Base-by-base conservation (phyloP, 2,888 invertebrate genomes). In the Tholera decimalis region DNA sequence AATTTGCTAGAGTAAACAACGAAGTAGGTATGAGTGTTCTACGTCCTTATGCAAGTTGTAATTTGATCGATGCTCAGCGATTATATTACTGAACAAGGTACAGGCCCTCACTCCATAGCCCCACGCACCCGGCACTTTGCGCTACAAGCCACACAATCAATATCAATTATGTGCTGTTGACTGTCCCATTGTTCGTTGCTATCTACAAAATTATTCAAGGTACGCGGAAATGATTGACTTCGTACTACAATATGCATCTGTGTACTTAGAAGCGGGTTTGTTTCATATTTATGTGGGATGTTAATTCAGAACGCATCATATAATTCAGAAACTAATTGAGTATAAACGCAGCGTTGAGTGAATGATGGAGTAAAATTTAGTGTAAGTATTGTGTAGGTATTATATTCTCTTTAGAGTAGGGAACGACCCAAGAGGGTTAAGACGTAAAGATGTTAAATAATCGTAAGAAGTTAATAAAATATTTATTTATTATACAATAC, bases 31-130 rank as follows among this genome's bases (percentile, higher is more conserved):
- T n/a, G n/a, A n/a, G n/a, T 24, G 43, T 35, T 24, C 28, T 55
- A 53, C 62, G 70, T 60, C 61, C 63, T 72, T 82, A 72, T 58
- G 70, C 80, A 70, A 72, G 37, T 39, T 50, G 86, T 82, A 76
- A 86, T 83, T 82, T 56, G 75, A 85, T 83, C 83, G 71, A 76
- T 79, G 71, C 68, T 71, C 59, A 76, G 59, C 51, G 73, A 79
- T 84, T 73, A 75, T 73, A 63, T 83, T 83, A 79, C 79, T 46
- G 11, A 71, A 69, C 69, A 28, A 57, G 54, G 49, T 63, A 70
- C 73, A n/a, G n/a, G 24, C 18, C n/a, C 18, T n/a, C 37, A 59
- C 15, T 35, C 35, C 35, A 5, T 43, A 49, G 41, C 28, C 43
- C 49, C 59, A 65, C 56, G 62, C 61, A 59, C 62, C 62, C 33